Evolutionary conservation across 1,140 invertebrate species (phyloP).

Genomic region (Eumeta japonica): DNA sequence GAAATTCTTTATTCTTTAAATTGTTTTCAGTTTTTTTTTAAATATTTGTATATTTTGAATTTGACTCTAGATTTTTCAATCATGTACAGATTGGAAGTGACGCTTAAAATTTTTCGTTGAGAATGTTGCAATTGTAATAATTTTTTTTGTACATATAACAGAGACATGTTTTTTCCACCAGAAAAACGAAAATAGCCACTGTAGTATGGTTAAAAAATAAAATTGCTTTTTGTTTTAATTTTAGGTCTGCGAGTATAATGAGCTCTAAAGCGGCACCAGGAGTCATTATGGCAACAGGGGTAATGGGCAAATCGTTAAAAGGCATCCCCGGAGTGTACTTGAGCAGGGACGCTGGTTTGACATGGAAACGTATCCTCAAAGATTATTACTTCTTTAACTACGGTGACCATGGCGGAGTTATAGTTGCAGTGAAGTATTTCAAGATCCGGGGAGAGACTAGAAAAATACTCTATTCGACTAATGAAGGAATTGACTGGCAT

Average conservation of each 20-base stretch:
- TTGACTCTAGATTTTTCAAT: too few relatives aligned
- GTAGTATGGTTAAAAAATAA: too few relatives aligned
- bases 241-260: constrained; percentile 73
- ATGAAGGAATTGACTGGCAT: constrained; percentile 83
- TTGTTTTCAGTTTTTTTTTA: too few relatives aligned
- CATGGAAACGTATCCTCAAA: constrained; percentile 79
- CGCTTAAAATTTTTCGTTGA: too few relatives aligned
- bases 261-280: constrained; percentile 85
- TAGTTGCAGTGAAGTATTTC: constrained; percentile 81
- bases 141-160: neutral
- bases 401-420: constrained; percentile 86
- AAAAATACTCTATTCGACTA: constrained; percentile 78
- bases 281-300: constrained; percentile 82
- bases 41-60: too few relatives aligned
- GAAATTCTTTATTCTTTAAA: too few relatives aligned
- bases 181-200: too few relatives aligned
- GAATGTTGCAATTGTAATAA: neutral
- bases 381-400: constrained; percentile 87
- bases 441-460: constrained; percentile 72
- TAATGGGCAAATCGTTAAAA: constrained; percentile 75
- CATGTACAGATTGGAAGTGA: too few relatives aligned
- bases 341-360: constrained; percentile 80
- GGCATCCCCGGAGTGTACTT: constrained; percentile 79
- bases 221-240: constrained; percentile 16
- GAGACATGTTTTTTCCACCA: neutral